Evolutionary conservation across 2,888 invertebrate genomes (phyloP).

Genomic region (Dioctria linearis): DNA sequence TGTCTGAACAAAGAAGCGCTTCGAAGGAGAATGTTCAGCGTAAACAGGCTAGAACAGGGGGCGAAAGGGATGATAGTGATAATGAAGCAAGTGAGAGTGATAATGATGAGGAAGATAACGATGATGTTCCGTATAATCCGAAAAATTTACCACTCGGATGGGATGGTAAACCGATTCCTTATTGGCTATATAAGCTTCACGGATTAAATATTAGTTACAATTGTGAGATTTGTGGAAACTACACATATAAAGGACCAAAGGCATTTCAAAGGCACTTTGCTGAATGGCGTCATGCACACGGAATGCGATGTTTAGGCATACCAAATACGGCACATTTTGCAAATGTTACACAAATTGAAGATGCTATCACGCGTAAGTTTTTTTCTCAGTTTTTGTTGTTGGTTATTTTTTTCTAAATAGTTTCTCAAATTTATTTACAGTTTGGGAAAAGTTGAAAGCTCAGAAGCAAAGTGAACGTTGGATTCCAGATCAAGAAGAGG

Average conservation of each 20-base stretch:
- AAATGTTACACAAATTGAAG: constrained; percentile 98
- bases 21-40: constrained; percentile 99
- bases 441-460: constrained; percentile 98
- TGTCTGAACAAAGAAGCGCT: constrained; percentile 87
- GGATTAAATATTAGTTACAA: constrained; percentile 99
- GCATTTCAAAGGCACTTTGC: constrained; percentile 99
- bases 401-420: constrained; percentile 17
- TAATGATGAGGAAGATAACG: constrained; percentile 90
- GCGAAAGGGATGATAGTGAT: constrained; percentile 93
- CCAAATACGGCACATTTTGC: constrained; percentile 99
- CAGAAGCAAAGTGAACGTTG: constrained; percentile 97
- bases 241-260: constrained; percentile 98
- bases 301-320: constrained; percentile 98
- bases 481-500: constrained; percentile 97
- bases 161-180: constrained; percentile 97
- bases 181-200: constrained; percentile 99
- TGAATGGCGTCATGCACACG: constrained; percentile 90
- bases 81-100: constrained; percentile 86
- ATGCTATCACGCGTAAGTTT: constrained; percentile 90
- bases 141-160: constrained; percentile 99
- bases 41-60: constrained; percentile 96
- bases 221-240: constrained; percentile 99
- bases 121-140: constrained; percentile 98
- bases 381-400: no score
- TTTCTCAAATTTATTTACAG: constrained; percentile 71